phyloP scores from a whole-genome alignment of 1,140 invertebrate genomes.

The Drosophila sp. region DNA sequence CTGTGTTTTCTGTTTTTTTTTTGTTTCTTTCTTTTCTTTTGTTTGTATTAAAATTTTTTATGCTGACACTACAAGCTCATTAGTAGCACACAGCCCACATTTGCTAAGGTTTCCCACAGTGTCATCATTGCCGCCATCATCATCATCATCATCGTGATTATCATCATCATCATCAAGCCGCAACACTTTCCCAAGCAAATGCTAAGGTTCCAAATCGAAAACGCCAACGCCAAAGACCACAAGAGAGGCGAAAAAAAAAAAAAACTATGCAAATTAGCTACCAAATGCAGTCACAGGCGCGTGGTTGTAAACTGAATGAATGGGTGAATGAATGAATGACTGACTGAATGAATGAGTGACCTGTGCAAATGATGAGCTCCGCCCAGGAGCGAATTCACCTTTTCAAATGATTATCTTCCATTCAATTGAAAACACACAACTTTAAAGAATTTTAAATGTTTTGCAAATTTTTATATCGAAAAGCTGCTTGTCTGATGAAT shows the following conservation, averaged over 20 bases:
- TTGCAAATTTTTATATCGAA: too few relatives aligned
- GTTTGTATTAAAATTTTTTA: constrained; percentile 26
- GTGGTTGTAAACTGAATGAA: constrained; percentile 53
- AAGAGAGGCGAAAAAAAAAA: constrained; percentile 30
- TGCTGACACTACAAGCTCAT: constrained; percentile 73
- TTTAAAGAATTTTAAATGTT: too few relatives aligned
- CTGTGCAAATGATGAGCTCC: constrained; percentile 38
- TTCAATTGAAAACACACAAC: too few relatives aligned
- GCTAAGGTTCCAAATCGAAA: constrained; percentile 55
- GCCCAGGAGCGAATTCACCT: constrained; percentile 37
- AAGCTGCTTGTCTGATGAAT: too few relatives aligned
- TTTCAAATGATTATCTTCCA: too few relatives aligned
- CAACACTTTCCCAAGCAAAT: constrained; percentile 68
- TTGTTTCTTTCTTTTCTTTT: constrained; percentile 16
- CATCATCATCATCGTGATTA: constrained; percentile 50
- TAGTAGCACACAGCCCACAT: constrained; percentile 69
- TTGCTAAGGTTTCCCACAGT: constrained; percentile 78
- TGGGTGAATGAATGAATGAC: constrained; percentile 24
- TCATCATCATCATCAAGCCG: constrained; percentile 35
- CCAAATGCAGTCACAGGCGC: constrained; percentile 62
- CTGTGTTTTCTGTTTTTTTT: constrained; percentile 21
- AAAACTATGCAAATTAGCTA: constrained; percentile 76
- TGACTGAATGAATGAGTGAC: constrained; percentile 37
- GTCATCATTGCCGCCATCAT: constrained; percentile 55
- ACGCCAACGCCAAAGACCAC: constrained; percentile 58